Conservation (phyloP, 2,888 invertebrate species). For the Nemurella pictetii region DNA sequence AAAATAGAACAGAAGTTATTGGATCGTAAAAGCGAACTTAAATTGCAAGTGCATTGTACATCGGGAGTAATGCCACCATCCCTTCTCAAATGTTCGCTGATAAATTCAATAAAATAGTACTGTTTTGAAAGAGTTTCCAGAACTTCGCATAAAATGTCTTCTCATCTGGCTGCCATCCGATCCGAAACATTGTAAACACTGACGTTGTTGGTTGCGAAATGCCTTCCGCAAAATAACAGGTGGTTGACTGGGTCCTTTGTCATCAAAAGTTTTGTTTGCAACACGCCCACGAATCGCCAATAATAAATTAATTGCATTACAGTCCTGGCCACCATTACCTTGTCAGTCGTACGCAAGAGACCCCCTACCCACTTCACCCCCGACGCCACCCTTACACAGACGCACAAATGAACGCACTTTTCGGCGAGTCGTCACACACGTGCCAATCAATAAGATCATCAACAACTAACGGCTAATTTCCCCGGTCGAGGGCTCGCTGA, state of each 20-base stretch:
- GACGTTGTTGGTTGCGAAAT: not conserved
- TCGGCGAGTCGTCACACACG: too few relatives aligned
- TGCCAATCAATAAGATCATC: too few relatives aligned
- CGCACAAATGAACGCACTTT: too few relatives aligned
- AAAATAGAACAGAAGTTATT: conserved; percentile 28
- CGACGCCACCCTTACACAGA: too few relatives aligned
- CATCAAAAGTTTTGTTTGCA: not conserved
- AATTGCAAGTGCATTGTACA: not conserved
- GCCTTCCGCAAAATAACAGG: not conserved
- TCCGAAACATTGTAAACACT: not conserved
- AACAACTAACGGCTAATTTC: too few relatives aligned
- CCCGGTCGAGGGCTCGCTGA: too few relatives aligned
- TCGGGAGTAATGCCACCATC: not conserved
- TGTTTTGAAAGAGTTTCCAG: not conserved
- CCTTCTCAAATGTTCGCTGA: not conserved
- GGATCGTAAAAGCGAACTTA: conserved; percentile 29
- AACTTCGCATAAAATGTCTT: not conserved
- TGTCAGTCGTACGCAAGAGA: too few relatives aligned
- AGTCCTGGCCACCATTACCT: too few relatives aligned
- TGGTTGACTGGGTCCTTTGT: not conserved
- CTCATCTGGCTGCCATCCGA: not conserved
- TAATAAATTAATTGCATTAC: too few relatives aligned
- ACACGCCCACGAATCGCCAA: not conserved
- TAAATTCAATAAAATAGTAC: not conserved
- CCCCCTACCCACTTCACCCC: too few relatives aligned